Conservation (phyloP, 1,140 invertebrate species). For the Hypothenemus hampei region DNA sequence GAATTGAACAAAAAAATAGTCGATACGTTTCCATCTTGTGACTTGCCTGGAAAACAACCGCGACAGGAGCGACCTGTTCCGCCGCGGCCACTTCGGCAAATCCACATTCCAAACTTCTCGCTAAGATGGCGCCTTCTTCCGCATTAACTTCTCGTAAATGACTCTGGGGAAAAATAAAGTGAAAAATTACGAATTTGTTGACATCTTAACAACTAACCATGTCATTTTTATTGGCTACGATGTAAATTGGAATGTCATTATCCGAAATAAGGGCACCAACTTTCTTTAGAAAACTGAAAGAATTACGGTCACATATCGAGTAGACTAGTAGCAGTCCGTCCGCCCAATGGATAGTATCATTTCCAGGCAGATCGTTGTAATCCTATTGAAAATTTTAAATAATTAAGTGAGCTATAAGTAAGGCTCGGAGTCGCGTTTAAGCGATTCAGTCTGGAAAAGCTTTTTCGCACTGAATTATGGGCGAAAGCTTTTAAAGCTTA, state of each 20-base stretch:
- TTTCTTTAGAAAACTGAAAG: constrained; percentile 78
- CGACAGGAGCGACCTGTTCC: constrained; percentile 74
- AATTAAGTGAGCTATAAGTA: no score
- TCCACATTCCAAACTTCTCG: constrained; percentile 80
- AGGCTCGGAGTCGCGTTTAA: neutral
- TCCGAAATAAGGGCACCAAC: constrained; percentile 67
- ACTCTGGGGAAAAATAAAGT: constrained; percentile 41
- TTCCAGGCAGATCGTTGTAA: constrained; percentile 66
- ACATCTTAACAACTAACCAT: constrained; percentile 53
- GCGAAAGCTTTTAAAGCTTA: no score
- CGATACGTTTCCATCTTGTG: neutral
- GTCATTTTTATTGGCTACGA: constrained; percentile 88
- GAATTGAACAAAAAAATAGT: neutral
- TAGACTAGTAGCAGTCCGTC: constrained; percentile 86
- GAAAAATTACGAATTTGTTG: neutral
- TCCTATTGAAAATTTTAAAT: constrained; percentile 42
- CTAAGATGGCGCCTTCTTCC: constrained; percentile 82
- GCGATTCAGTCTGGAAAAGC: constrained; percentile 5
- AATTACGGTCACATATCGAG: constrained; percentile 82
- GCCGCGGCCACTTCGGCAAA: constrained; percentile 87
- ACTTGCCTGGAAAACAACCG: constrained; percentile 66
- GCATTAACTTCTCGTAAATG: constrained; percentile 83
- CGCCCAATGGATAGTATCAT: constrained; percentile 79
- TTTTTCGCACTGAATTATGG: constrained; percentile 1
- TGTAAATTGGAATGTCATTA: constrained; percentile 65